Percentiles rank a stretch among this genome's conserved stretches.
Evolutionary conservation across 2,888 invertebrate genomes (phyloP).

Genomic region (Anthophora plumipes): DNA sequence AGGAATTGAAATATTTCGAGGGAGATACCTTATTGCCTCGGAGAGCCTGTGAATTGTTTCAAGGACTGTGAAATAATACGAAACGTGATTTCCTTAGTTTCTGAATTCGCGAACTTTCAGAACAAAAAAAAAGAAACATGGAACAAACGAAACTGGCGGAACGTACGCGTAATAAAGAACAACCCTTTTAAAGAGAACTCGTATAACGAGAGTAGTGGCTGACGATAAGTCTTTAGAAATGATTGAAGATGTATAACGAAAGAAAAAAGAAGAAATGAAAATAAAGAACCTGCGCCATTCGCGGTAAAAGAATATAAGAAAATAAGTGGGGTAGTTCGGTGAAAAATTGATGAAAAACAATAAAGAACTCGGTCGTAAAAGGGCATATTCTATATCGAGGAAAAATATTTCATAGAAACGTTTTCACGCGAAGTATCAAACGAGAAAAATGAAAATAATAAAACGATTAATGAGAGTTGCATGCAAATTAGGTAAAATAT

Average conservation of each 20-base stretch:
- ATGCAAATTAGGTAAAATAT: background rate
- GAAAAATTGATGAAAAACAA: background rate
- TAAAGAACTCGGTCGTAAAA: background rate
- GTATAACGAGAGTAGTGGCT: background rate
- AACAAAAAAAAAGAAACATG: too few relatives aligned
- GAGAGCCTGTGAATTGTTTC: background rate
- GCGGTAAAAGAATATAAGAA: background rate
- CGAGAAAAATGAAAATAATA: background rate
- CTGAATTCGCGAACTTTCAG: background rate
- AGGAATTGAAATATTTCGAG: background rate
- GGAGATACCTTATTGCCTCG: background rate
- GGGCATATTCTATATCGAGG: background rate
- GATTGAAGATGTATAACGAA: background rate
- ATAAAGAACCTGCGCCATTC: background rate
- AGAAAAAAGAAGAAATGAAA: too few relatives aligned
- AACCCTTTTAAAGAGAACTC: background rate
- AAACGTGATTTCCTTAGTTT: background rate
- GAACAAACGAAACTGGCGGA: background rate
- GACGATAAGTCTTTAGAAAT: slow-evolving; percentile 5
- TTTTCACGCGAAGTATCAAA: too few relatives aligned
- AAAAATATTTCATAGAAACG: background rate
- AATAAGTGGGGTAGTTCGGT: background rate
- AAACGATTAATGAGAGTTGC: slow-evolving; percentile 3
- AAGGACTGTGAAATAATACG: background rate
- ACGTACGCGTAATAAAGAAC: background rate